These are phyloP conservation scores for Erebia ligea DNA, from an alignment of 2,888 invertebrate genomes.

Conservation along the genomic window DNA sequence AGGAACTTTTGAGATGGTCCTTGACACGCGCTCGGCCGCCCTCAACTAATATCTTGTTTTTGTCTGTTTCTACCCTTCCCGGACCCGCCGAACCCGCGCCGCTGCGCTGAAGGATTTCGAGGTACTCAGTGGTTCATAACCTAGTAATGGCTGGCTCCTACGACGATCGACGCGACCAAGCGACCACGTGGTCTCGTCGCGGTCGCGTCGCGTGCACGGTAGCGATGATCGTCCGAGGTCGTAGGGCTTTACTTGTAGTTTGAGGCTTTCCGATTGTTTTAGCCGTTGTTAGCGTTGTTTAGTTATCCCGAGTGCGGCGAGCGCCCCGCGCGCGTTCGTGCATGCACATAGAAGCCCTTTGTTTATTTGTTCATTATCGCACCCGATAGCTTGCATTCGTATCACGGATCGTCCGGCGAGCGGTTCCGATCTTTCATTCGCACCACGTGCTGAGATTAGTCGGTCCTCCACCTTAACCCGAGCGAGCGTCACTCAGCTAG, in stretches of 20 bases:
- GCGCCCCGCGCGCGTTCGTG: constrained; percentile 79
- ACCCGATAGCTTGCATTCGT: constrained; percentile 81
- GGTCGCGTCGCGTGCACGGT: constrained; percentile 67
- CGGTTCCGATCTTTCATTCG: constrained; percentile 73
- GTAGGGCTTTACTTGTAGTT: constrained; percentile 84
- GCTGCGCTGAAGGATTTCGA: constrained; percentile 92
- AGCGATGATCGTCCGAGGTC: constrained; percentile 80
- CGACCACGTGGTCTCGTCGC: constrained; percentile 68
- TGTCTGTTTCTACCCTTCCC: constrained; percentile 88
- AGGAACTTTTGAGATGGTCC: constrained; percentile 98
- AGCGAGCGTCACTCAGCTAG: constrained; percentile 66
- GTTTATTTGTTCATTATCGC: constrained; percentile 81
- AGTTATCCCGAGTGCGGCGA: constrained; percentile 81
- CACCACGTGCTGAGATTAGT: constrained; percentile 64
- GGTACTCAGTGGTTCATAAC: constrained; percentile 86
- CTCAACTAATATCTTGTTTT: constrained; percentile 86
- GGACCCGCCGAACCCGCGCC: constrained; percentile 86
- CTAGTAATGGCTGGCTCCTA: constrained; percentile 80
- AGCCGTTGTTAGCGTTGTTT: constrained; percentile 83
- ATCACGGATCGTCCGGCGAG: constrained; percentile 77
- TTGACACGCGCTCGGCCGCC: constrained; percentile 84
- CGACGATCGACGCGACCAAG: constrained; percentile 73
- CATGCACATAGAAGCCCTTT: constrained; percentile 82
- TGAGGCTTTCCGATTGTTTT: constrained; percentile 84
- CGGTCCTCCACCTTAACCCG: constrained; percentile 63